Percentiles rank a stretch among this genome's conserved stretches.
Conservation (phyloP, 2,797 vertebrate genomes). For the Gymnoscopelus braueri region DNA sequence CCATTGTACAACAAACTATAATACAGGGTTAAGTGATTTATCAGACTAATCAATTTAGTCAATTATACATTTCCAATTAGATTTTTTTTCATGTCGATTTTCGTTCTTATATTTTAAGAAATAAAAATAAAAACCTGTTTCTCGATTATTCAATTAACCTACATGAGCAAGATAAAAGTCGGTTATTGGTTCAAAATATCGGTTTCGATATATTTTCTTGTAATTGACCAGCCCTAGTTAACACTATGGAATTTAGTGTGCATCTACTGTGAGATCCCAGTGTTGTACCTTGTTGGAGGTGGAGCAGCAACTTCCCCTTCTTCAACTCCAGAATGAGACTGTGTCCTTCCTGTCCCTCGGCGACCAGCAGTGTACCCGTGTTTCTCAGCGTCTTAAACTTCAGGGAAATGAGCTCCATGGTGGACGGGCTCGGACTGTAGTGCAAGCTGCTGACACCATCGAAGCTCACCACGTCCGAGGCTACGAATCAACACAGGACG, state of each 20-base stretch:
- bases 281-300: constrained; percentile 88
- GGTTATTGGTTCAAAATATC: too few species aligned
- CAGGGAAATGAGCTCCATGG: constrained; percentile 91
- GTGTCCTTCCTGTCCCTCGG: constrained; percentile 91
- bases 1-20: too few species aligned
- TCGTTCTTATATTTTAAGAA: too few species aligned
- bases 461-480: constrained; percentile 92
- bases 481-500: constrained; percentile 58
- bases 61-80: too few species aligned
- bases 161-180: too few species aligned
- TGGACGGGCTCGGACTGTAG: constrained; percentile 88
- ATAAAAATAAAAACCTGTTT: too few species aligned
- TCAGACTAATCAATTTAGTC: too few species aligned
- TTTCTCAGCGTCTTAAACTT: constrained; percentile 93
- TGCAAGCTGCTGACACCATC: constrained; percentile 91
- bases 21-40: too few species aligned
- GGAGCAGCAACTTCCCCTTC: constrained; percentile 87
- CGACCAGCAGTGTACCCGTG: constrained; percentile 92
- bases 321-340: constrained; percentile 92
- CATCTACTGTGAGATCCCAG: neutral
- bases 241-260: neutral
- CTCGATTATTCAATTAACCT: too few species aligned
- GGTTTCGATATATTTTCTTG: too few species aligned
- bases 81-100: too few species aligned
- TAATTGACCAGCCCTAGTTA: neutral